Conservation (phyloP, 2,113 vertebrate species). For the Tyrannus savana region DNA sequence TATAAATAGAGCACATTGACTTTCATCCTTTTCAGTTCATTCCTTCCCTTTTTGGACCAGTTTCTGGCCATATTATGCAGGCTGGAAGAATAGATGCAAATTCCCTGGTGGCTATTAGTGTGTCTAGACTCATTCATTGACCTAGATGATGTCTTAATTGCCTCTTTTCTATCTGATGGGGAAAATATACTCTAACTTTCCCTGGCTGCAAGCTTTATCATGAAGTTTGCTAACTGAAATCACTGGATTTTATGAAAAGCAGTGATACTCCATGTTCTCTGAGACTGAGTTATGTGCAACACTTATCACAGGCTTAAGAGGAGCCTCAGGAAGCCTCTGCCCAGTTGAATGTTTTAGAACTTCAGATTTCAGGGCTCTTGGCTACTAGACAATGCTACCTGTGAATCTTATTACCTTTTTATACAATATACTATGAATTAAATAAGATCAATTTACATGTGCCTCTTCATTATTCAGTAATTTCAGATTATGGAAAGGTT, state of each 20-base stretch:
- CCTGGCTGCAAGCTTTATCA: background rate
- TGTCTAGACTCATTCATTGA: slow-evolving; percentile 64
- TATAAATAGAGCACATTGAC: background rate
- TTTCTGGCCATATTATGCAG: slow-evolving; percentile 4
- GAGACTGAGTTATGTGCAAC: background rate
- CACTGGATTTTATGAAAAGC: background rate
- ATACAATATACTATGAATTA: background rate
- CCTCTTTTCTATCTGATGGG: background rate
- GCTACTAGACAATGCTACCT: background rate
- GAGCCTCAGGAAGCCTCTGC: background rate
- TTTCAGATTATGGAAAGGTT: background rate
- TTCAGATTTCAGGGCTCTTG: background rate
- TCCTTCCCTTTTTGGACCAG: slow-evolving; percentile 22
- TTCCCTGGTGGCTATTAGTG: slow-evolving; percentile 23
- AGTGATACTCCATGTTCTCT: background rate
- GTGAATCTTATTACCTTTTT: background rate
- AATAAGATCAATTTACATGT: background rate
- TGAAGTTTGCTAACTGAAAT: background rate
- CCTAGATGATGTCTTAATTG: slow-evolving; percentile 58
- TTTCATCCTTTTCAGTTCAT: background rate
- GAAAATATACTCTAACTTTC: slow-evolving; percentile 3
- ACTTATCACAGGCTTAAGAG: background rate
- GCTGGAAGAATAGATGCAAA: slow-evolving; percentile 10
- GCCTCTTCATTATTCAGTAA: background rate
- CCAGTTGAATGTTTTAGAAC: background rate